phyloP scores from a whole-genome alignment of 2,797 vertebrate genomes.

The Valencia hispanica region DNA sequence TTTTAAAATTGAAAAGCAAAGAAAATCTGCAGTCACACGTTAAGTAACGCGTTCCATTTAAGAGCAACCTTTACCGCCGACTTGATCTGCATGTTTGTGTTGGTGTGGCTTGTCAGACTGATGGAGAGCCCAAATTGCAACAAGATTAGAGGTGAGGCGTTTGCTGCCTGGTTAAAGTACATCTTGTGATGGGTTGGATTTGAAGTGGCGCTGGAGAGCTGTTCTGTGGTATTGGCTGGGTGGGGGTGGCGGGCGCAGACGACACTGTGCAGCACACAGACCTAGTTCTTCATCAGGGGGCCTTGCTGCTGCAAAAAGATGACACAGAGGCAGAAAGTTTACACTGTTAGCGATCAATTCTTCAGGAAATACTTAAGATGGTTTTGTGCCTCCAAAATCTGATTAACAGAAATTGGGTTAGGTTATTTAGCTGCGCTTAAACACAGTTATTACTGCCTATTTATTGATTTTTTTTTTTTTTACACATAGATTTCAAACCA shows the following conservation, averaged over 20 bases:
- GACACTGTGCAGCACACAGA: conserved; percentile 37
- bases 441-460: neutral
- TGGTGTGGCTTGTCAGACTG: conserved; percentile 70
- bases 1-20: neutral
- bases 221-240: conserved; percentile 40
- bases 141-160: conserved; percentile 62
- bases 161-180: conserved; percentile 74
- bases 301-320: neutral
- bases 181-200: conserved; percentile 73
- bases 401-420: neutral
- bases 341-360: neutral
- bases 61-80: conserved; percentile 38
- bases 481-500: neutral
- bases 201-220: conserved; percentile 49
- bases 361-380: neutral
- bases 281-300: neutral
- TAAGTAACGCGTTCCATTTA: conserved; percentile 28
- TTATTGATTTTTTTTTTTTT: neutral
- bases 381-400: no score
- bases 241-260: conserved; percentile 4
- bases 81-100: conserved; percentile 49
- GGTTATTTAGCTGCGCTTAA: neutral
- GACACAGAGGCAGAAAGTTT: neutral
- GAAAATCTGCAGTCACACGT: conserved; percentile 3
- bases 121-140: conserved; percentile 72